Evolutionary conservation across 2,113 vertebrate species (phyloP), one percentile per base, ranked within the genome.

Genomic region (Benthochromis sp.): DNA sequence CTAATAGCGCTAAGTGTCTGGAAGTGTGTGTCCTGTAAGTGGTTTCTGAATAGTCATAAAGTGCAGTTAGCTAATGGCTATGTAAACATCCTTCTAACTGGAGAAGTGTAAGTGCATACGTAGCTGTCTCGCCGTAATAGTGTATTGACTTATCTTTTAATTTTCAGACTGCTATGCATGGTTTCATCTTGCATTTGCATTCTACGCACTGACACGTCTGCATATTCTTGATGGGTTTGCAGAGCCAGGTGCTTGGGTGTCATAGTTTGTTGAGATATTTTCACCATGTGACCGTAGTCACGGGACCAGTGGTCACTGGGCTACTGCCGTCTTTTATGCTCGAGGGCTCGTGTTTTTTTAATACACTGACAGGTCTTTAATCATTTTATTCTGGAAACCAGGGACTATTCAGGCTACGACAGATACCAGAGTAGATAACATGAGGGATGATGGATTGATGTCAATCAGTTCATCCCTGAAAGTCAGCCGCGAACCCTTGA

Each of bases 21-120:
- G 6, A 89, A 93, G 82, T 90, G 90, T 90, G 78, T 90, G 88
- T 92, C 76, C 73, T 88, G 52, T 82, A 86, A 93, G 90, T 90
- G 89, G 84, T 83, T 91, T 52, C 81, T 91, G 88, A 93, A 93
- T 89, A 89, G 91, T 91, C 88, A 91, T 90, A 88, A 94, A 90
- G 71, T 88, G 90, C 84, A 81, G 85, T 84, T 90, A 71, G 84
- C 89, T 93, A 93, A 93, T 93, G 84, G 90, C 90, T 84, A 90
- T 92, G 87, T 84, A 91, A 94, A 92, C 89, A 91, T 85, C 66
- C 69, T 76, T 84, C 80, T 85, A 88, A 87, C 66, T 45, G 61
- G 57, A 59, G 47, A 90, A 84, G 76, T 92, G 84, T 71, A 90
- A 90, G 87, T 90, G 88, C 90, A 94, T 73, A 93, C 90, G 86